Conservation (phyloP, 1,140 invertebrate genomes). For the Conus ventricosus region DNA sequence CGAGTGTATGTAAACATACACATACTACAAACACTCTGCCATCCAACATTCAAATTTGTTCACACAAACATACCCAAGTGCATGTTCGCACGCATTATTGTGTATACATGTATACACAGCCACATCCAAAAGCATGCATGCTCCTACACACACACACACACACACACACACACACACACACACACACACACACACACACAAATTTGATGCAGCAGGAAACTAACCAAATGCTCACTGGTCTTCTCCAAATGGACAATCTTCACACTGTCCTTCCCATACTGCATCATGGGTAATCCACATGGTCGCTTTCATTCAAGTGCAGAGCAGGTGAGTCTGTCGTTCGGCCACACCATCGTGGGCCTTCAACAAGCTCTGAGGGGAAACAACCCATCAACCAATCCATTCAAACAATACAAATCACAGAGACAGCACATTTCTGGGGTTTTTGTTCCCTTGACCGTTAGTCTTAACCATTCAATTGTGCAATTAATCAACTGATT, state of each 20-base stretch:
- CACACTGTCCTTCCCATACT: constrained; percentile 86
- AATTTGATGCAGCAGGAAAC: no score
- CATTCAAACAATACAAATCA: no score
- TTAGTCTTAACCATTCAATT: no score
- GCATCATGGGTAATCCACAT: constrained; percentile 70
- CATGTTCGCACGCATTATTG: not conserved
- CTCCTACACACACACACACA: no score
- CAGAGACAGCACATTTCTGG: no score
- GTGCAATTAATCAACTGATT: no score
- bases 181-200: no score
- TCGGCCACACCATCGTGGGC: constrained; percentile 89
- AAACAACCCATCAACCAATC: not conserved
- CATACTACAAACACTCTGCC: not conserved
- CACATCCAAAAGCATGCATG: not conserved
- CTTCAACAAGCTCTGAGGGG: constrained; percentile 88
- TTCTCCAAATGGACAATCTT: constrained; percentile 98
- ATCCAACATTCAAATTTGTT: no score
- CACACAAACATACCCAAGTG: no score
- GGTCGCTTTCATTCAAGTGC: constrained; percentile 49
- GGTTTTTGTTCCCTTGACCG: no score
- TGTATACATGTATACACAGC: not conserved
- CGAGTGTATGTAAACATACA: not conserved
- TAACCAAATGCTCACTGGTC: constrained; percentile 92
- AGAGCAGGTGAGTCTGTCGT: constrained; percentile 44
- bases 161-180: no score